Percentiles rank a stretch among this genome's conserved stretches.
These are phyloP conservation scores for Centropus bengalensis DNA, from an alignment of 2,113 vertebrate genomes.

Conservation along the genomic window DNA sequence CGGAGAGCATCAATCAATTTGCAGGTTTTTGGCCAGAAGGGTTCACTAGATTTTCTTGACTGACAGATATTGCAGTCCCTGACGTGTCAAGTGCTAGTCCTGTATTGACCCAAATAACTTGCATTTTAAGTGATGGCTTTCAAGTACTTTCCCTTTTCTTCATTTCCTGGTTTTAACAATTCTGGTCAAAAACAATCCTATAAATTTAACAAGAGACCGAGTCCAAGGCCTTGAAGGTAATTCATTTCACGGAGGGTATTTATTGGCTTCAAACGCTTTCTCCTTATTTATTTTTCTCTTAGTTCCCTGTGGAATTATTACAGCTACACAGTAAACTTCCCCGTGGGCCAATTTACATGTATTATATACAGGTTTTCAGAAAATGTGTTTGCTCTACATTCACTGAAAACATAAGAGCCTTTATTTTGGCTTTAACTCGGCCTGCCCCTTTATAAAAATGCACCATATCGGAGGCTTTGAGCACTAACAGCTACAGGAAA, in stretches of 20 bases:
- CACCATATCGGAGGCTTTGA: not conserved
- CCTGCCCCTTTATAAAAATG: not conserved
- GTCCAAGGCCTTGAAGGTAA: not conserved
- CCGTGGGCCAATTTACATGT: rapidly evolving
- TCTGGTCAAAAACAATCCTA: not conserved
- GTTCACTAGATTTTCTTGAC: not conserved
- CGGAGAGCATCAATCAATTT: not conserved
- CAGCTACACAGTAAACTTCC: not conserved
- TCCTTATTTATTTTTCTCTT: not conserved
- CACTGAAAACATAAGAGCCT: not conserved
- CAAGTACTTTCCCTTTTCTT: not conserved
- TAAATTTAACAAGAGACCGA: not conserved
- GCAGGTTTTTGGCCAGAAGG: not conserved
- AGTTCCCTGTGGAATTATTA: not conserved
- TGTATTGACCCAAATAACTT: not conserved
- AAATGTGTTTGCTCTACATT: not conserved
- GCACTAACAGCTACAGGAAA: not conserved
- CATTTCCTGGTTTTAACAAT: not conserved
- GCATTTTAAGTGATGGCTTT: not conserved
- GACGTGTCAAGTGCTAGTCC: not conserved
- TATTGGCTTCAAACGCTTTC: not conserved
- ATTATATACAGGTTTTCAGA: not conserved
- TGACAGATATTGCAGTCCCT: not conserved
- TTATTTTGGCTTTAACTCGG: not conserved
- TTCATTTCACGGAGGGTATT: not conserved